Evolutionary conservation across 2,113 vertebrate genomes (phyloP).

Genomic region (Neogale vison): DNA sequence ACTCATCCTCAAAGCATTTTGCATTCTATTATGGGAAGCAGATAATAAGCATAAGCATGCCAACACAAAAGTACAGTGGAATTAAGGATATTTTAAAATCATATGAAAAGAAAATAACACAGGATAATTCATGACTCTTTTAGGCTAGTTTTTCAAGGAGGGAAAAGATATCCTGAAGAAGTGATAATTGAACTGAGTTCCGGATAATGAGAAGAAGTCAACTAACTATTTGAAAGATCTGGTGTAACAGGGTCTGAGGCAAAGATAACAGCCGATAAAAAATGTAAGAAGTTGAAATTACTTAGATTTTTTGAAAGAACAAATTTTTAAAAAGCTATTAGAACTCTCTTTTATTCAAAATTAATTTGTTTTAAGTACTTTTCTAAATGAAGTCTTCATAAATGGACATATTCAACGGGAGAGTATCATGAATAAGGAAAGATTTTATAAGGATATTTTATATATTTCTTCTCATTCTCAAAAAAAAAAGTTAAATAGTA

Average conservation of each 20-base stretch:
- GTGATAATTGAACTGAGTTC: not conserved
- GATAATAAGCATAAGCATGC: not conserved
- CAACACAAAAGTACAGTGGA: not conserved
- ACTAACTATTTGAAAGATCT: not conserved
- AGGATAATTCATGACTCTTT: not conserved
- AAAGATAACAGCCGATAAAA: not conserved
- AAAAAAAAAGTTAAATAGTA: slow-evolving; percentile 15
- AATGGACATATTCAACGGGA: not conserved
- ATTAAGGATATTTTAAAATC: not conserved
- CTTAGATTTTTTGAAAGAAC: not conserved
- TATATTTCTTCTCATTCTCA: not conserved
- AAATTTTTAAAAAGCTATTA: not conserved
- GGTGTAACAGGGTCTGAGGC: not conserved
- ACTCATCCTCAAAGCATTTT: not conserved
- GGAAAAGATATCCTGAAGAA: not conserved
- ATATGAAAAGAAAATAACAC: not conserved
- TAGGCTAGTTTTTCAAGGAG: not conserved
- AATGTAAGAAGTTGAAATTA: not conserved
- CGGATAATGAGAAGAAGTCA: not conserved
- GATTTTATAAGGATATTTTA: not conserved
- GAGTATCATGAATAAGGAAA: not conserved
- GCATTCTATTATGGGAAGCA: not conserved
- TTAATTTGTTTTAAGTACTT: not conserved
- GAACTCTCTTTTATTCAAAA: not conserved
- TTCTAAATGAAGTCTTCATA: not conserved